These are phyloP conservation scores for Prorops nasuta DNA, from an alignment of 1,140 invertebrate genomes.

Conservation along the genomic window DNA sequence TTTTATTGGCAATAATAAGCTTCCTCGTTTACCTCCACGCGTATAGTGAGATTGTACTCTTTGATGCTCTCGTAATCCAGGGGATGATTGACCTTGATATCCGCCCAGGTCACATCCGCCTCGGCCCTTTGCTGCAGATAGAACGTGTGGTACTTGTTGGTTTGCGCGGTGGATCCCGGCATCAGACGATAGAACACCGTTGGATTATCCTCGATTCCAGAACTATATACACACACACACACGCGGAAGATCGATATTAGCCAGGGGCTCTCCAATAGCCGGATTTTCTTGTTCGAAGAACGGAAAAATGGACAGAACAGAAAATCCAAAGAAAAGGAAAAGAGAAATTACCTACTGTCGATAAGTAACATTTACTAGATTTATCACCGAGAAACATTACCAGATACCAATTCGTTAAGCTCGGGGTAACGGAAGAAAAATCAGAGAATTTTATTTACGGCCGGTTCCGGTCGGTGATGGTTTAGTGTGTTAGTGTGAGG, in stretches of 20 bases:
- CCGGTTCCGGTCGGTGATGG: no score
- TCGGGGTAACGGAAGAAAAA: no score
- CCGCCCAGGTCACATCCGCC: constrained; percentile 88
- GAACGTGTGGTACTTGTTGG: constrained; percentile 93
- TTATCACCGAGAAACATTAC: no score
- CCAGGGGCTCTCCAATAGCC: constrained; percentile 1
- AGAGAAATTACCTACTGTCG: constrained; percentile 3
- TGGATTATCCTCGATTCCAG: constrained; percentile 92
- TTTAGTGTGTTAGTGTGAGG: no score
- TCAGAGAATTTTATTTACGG: no score
- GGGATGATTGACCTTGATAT: constrained; percentile 94
- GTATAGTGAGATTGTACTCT: constrained; percentile 93
- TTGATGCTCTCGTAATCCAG: constrained; percentile 93
- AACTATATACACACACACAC: constrained; percentile 69
- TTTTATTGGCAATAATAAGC: no score
- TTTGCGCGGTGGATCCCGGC: constrained; percentile 91
- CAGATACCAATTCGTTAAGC: no score
- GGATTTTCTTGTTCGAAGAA: constrained; percentile 17
- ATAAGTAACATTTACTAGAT: background rate
- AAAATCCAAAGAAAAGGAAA: no score
- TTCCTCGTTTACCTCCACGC: constrained; percentile 87
- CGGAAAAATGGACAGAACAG: constrained; percentile 19
- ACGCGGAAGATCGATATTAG: constrained; percentile 18
- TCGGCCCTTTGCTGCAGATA: constrained; percentile 90
- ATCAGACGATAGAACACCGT: constrained; percentile 93